Percentiles rank a stretch among this genome's conserved stretches.
phyloP scores from a whole-genome alignment of 1,140 invertebrate genomes.

The Euschistus heros region DNA sequence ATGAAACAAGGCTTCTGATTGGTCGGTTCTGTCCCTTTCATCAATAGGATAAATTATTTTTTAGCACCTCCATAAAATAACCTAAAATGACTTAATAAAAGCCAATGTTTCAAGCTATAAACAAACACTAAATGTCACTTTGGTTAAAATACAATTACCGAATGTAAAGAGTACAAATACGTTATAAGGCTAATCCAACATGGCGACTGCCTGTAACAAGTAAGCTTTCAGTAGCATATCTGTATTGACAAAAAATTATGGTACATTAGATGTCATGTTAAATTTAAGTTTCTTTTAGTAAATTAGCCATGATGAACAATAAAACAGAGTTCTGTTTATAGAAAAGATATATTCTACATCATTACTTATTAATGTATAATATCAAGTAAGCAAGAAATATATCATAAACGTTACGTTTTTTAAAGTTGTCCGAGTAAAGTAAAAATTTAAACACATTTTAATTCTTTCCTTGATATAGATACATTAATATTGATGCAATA shows the following conservation, averaged over 20 bases:
- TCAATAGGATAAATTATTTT: conserved; percentile 23
- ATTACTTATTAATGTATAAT: neutral
- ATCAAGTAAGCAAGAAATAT: neutral
- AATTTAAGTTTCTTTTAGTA: neutral
- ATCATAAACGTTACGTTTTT: no score
- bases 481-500: no score
- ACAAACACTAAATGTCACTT: neutral
- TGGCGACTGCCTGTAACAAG: conserved; percentile 25
- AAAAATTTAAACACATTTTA: no score
- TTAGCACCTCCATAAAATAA: conserved; percentile 2
- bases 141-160: neutral
- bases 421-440: no score
- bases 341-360: no score
- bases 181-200: conserved; percentile 18
- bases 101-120: neutral
- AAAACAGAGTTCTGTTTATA: neutral
- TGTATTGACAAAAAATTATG: neutral
- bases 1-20: conserved; percentile 28
- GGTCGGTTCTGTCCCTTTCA: conserved; percentile 22
- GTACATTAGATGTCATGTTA: neutral
- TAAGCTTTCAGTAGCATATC: conserved; percentile 5
- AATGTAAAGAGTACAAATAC: conserved; percentile 11
- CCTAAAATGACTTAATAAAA: neutral
- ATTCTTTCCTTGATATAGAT: no score
- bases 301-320: neutral